A percentile compares a stretch with the other conserved stretches of the same genome.
Conservation (phyloP, 2,113 vertebrate genomes). For the Pelecanus crispus region DNA sequence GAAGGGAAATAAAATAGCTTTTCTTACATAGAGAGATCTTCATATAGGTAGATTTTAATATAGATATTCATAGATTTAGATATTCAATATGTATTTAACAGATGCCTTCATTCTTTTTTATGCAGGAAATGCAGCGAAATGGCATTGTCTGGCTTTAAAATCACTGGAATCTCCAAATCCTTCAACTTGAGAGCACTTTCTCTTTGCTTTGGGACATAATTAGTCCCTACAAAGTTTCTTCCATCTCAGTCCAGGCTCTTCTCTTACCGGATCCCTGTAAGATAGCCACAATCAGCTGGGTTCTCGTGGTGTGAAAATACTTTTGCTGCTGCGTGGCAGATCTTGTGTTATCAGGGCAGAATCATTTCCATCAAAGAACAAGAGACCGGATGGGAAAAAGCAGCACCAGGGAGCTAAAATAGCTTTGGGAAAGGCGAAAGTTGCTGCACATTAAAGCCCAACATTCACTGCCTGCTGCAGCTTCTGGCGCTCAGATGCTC, state of each 20-base stretch:
- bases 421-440: background rate
- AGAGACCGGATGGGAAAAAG: background rate
- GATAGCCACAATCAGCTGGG: background rate
- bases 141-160: background rate
- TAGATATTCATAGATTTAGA: background rate
- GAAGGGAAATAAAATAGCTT: background rate
- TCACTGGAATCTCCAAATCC: background rate
- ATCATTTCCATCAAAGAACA: background rate
- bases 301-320: background rate
- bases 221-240: background rate
- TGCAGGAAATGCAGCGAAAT: background rate
- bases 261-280: background rate
- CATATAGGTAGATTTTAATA: background rate
- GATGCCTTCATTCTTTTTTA: background rate
- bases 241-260: background rate
- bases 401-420: background rate
- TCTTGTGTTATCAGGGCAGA: background rate
- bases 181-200: background rate
- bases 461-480: background rate
- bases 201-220: background rate
- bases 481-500: background rate
- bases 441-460: background rate
- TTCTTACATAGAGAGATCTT: background rate
- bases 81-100: background rate
- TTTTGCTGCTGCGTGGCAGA: background rate